Conservation (phyloP, 2,797 vertebrate genomes). For the Ciconia nigra region DNA sequence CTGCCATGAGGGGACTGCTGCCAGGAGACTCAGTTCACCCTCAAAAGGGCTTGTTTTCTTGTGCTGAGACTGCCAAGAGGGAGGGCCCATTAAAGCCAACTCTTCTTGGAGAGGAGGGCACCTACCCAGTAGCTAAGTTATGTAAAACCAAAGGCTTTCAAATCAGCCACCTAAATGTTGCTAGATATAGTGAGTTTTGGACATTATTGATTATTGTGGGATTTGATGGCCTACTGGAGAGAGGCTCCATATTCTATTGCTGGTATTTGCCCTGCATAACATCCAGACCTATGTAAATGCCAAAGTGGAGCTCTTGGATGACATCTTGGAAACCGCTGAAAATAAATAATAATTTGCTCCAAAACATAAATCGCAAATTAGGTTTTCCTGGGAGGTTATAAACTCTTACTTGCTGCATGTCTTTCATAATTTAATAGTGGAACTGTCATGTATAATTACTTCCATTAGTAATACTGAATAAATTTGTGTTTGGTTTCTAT, state of each 20-base stretch:
- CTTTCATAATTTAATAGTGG: slow-evolving; percentile 38
- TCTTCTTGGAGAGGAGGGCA: not conserved
- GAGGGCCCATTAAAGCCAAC: not conserved
- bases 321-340: not conserved
- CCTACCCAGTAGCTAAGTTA: not conserved
- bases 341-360: slow-evolving; percentile 30
- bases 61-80: not conserved
- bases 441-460: slow-evolving; percentile 37
- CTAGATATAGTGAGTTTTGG: not conserved
- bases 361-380: slow-evolving; percentile 6
- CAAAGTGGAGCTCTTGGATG: not conserved
- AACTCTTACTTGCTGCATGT: not conserved
- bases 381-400: slow-evolving; percentile 22
- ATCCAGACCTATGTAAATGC: not conserved
- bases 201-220: not conserved
- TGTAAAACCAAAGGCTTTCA: not conserved
- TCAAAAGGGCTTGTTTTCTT: not conserved
- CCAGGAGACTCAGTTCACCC: not conserved
- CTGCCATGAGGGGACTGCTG: not conserved
- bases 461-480: slow-evolving; percentile 39
- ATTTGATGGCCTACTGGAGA: not conserved
- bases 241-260: not conserved
- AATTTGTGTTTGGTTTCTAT: slow-evolving; percentile 51
- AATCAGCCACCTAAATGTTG: not conserved
- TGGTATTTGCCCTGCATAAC: not conserved